These are phyloP conservation scores for Eudorcas thomsonii DNA, from an alignment of 2,113 vertebrate genomes.

Conservation along the genomic window DNA sequence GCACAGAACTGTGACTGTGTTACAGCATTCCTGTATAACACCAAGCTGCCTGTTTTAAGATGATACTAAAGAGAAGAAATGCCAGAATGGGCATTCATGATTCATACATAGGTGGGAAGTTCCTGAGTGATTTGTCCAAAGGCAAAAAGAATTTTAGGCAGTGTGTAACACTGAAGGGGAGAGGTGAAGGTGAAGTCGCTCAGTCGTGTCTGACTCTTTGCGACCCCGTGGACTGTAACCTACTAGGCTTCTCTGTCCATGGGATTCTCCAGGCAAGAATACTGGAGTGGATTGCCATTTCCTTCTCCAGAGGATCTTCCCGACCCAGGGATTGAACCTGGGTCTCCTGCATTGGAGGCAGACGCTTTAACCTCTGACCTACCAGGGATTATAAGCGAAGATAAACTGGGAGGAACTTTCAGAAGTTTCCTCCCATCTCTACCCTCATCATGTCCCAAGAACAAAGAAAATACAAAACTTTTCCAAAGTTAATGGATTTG, in stretches of 20 bases:
- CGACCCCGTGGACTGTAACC: too few species aligned
- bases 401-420: background rate
- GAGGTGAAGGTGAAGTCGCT: too few species aligned
- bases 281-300: too few species aligned
- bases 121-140: background rate
- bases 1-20: background rate
- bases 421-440: background rate
- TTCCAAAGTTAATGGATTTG: background rate
- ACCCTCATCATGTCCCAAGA: background rate
- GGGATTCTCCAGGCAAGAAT: too few species aligned
- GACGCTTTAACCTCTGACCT: too few species aligned
- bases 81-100: background rate
- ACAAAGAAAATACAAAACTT: conserved; percentile 18
- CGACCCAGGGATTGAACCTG: too few species aligned
- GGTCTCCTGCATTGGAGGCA: too few species aligned
- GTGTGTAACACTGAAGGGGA: background rate
- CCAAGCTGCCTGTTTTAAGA: background rate
- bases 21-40: background rate
- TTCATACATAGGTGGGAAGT: background rate
- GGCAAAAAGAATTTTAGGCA: background rate
- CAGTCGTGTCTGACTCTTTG: too few species aligned
- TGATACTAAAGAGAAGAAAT: background rate
- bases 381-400: too few species aligned
- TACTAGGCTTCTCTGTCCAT: too few species aligned
- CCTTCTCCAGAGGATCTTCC: too few species aligned